These are phyloP conservation scores for Lemur catta DNA, from an alignment of 2,797 vertebrate genomes.

Conservation along the genomic window DNA sequence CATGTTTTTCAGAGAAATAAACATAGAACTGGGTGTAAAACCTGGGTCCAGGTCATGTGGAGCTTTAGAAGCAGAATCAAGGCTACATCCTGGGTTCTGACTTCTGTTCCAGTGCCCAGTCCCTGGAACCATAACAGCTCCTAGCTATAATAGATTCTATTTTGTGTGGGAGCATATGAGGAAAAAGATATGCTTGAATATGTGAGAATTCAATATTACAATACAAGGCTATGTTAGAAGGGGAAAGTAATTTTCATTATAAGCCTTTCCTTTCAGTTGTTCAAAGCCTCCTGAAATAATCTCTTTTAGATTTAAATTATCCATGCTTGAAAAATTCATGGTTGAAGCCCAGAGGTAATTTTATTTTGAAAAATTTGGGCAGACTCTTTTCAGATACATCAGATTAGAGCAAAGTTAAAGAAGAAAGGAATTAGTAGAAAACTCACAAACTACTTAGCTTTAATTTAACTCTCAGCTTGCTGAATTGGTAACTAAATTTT, in stretches of 20 bases:
- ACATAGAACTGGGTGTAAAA: background rate
- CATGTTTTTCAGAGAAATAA: constrained; percentile 4
- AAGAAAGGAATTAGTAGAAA: background rate
- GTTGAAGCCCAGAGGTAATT: constrained; percentile 51
- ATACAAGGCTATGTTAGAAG: background rate
- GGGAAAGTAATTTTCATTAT: constrained; percentile 55
- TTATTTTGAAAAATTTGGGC: constrained; percentile 65
- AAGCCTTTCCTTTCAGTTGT: constrained; percentile 12
- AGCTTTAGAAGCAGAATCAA: background rate
- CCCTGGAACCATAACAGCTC: background rate
- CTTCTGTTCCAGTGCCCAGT: no score
- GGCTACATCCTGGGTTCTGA: background rate
- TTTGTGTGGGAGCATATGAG: background rate
- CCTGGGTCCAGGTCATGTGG: background rate
- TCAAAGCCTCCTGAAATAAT: constrained; percentile 61
- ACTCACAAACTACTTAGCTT: background rate
- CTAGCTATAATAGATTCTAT: background rate
- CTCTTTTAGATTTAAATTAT: constrained; percentile 65
- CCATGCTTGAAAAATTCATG: constrained; percentile 41
- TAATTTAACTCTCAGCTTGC: constrained; percentile 19
- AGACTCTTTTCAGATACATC: constrained; percentile 46
- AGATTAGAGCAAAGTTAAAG: constrained; percentile 43
- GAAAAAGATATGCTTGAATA: background rate
- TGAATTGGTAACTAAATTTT: background rate
- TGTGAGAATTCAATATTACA: constrained; percentile 43